Conservation (phyloP, 2,888 invertebrate species). For the Dryocosmus kuriphilus region DNA sequence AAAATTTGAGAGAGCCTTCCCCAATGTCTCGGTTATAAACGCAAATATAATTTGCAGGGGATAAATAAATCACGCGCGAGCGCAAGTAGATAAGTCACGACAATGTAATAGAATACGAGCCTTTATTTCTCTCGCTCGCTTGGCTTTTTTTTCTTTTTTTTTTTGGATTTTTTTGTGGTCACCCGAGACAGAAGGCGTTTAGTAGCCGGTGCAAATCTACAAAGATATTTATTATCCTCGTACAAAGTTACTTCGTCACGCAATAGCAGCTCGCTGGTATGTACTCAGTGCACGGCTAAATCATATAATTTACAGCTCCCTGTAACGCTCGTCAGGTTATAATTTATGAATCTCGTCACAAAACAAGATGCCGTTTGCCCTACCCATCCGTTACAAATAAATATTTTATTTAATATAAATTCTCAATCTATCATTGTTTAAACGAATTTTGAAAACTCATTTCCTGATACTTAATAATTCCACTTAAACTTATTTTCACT, state of each 20-base stretch:
- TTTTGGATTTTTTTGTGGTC: background rate
- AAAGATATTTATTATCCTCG: conserved; percentile 39
- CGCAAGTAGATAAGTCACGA: background rate
- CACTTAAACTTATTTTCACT: too few relatives aligned
- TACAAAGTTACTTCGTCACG: conserved; percentile 42
- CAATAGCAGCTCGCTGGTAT: conserved; percentile 35
- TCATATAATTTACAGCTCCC: conserved; percentile 32
- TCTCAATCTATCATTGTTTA: too few relatives aligned
- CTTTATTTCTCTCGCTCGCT: background rate
- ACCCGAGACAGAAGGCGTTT: conserved; percentile 29
- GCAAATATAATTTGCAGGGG: background rate
- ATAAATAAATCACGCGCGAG: too few relatives aligned
- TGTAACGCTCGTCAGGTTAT: conserved; percentile 9
- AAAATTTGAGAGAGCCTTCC: background rate
- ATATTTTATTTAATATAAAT: too few relatives aligned
- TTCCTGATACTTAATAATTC: too few relatives aligned
- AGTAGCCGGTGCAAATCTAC: conserved; percentile 25
- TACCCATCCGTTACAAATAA: too few relatives aligned
- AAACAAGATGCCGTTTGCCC: background rate
- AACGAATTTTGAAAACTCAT: too few relatives aligned
- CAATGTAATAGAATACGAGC: background rate
- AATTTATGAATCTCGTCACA: background rate
- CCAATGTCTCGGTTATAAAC: too few relatives aligned
- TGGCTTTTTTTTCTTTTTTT: too few relatives aligned
- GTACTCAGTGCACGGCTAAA: conserved; percentile 4